Evolutionary conservation across 1,140 invertebrate species (phyloP).

Genomic region (Hypsibius dujardini): DNA sequence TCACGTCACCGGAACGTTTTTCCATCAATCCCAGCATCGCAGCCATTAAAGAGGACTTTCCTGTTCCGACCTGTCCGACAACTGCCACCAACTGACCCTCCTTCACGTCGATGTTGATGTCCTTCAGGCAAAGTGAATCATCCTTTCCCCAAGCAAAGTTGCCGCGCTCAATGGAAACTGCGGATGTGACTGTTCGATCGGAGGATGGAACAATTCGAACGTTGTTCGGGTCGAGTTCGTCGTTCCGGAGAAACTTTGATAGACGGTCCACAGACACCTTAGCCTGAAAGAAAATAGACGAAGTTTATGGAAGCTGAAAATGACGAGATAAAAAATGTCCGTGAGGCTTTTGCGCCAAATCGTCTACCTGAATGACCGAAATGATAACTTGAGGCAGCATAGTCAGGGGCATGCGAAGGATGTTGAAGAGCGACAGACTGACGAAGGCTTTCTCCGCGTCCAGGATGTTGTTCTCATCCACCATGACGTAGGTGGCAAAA

Average conservation of each 20-base stretch:
- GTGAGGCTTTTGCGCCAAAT: too few species aligned
- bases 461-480: slow-evolving; percentile 34
- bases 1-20: slow-evolving; percentile 17
- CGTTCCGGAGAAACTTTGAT: neutral
- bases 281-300: neutral
- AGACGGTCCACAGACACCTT: neutral
- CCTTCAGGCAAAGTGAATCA: slow-evolving; percentile 18
- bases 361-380: slow-evolving; percentile 64
- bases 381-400: slow-evolving; percentile 73
- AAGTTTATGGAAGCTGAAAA: too few species aligned
- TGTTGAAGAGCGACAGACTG: slow-evolving; percentile 36
- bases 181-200: neutral
- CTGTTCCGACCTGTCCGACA: slow-evolving; percentile 35
- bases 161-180: neutral
- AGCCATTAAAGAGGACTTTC: slow-evolving; percentile 36
- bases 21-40: slow-evolving; percentile 34
- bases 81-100: slow-evolving; percentile 33
- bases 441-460: slow-evolving; percentile 46
- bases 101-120: slow-evolving; percentile 22
- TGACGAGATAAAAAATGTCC: too few species aligned
- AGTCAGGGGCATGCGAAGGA: slow-evolving; percentile 38
- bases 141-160: slow-evolving; percentile 21
- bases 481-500: slow-evolving; percentile 65
- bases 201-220: neutral
- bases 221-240: slow-evolving; percentile 1